Conservation (phyloP, 2,797 vertebrate species). For the Peromyscus nudipes region DNA sequence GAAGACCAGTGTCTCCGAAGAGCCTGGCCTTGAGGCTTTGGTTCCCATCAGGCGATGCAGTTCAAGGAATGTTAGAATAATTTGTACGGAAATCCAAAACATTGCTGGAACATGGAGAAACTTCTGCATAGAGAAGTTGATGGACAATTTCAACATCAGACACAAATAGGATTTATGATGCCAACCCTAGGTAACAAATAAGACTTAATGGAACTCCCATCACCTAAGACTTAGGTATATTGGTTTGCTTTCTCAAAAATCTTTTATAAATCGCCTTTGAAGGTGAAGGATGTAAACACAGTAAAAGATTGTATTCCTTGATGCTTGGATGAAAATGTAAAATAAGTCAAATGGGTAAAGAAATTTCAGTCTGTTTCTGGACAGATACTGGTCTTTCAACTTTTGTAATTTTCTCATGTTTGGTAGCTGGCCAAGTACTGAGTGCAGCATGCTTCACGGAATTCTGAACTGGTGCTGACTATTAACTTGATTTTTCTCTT, state of each 20-base stretch:
- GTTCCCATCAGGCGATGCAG: neutral
- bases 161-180: neutral
- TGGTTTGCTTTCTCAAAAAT: neutral
- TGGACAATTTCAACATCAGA: constrained; percentile 5
- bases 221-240: neutral
- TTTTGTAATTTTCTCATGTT: constrained; percentile 51
- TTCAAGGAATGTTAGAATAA: constrained; percentile 4
- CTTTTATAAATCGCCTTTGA: neutral
- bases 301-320: neutral
- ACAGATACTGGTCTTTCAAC: neutral
- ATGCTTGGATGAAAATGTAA: neutral
- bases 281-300: neutral
- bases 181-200: constrained; percentile 15
- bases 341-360: neutral
- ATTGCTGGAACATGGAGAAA: neutral
- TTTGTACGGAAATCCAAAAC: neutral
- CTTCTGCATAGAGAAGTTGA: neutral
- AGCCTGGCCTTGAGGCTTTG: neutral
- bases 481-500: constrained; percentile 1
- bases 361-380: constrained; percentile 16
- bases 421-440: constrained; percentile 7
- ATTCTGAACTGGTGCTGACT: neutral
- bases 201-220: neutral
- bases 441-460: neutral
- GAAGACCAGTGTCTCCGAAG: neutral